Evolutionary conservation across 2,888 invertebrate genomes (phyloP), one percentile per base, ranked within the genome.

Genomic region (Lasioglossum leucozonium): DNA sequence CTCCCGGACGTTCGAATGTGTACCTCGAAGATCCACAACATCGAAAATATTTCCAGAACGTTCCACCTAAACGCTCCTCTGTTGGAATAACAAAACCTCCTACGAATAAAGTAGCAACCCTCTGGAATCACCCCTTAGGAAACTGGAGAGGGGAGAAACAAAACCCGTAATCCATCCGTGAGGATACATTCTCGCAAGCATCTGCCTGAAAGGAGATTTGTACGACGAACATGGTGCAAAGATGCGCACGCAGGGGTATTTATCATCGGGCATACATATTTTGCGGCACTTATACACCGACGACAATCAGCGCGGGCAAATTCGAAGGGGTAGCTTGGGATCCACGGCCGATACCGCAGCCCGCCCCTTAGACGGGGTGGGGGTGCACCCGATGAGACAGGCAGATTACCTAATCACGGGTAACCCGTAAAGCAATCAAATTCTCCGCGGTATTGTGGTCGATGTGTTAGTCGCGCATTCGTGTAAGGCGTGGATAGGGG

Each of bases 361-460:
- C 30, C 40, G 30, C 72, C 79, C 81, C 81, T 79, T 72, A 71
- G 72, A 72, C 65, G 72, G 65, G 79, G n/a, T 62, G 72, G 76
- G 62, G 76, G 67, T 72, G 83, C 30, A 73, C 79, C 84, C 87
- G 91, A 91, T 90, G 91, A 91, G 91, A 89, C 91, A 91, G 92
- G 92, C 92, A 93, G 93, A 94, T 94, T 94, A 93, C 93, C 93
- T 94, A 94, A 94, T 94, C 93, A 93, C 92, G 92, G 92, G 91
- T 92, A 93, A 92, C 93, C 94, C 93, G 93, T 92, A 92, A 93
- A 93, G 93, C 94, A 94, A 94, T 94, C 93, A 94, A 93, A 94
- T 92, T 94, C 93, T 90, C 91, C 91, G 91, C 87, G 89, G 92
- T 91, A 92, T 91, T 90, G 91, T 88, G 88, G 91, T 87, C 90